Evolutionary conservation across 30 jellyfish, hydroid and myxozoan genomes (phyloP).

Genomic region (Catostylus mosaicus): DNA sequence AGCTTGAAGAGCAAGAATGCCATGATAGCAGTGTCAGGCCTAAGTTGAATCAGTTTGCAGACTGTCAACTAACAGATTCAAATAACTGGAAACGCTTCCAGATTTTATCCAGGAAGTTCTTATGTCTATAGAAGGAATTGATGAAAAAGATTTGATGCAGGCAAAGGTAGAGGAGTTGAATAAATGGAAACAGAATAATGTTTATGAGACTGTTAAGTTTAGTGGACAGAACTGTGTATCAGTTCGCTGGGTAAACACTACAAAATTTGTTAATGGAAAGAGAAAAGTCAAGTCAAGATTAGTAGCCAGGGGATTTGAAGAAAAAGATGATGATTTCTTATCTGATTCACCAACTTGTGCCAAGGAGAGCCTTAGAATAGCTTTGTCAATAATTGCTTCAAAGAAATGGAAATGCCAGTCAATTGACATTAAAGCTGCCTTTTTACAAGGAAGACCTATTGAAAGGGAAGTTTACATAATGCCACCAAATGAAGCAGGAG

Average conservation of each 20-base stretch:
- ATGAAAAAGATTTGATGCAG: conserved; percentile 3
- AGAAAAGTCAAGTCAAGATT: conserved; percentile 30
- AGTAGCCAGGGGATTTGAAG: conserved; percentile 67
- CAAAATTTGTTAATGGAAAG: conserved; percentile 1
- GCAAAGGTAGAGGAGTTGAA: conserved; percentile 47
- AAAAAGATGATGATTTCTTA: background rate
- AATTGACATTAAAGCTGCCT: background rate
- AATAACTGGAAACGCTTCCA: conserved; percentile 27
- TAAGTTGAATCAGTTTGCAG: conserved; percentile 9
- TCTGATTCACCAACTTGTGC: background rate
- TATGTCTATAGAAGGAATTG: conserved; percentile 1
- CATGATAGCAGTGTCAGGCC: conserved; percentile 15
- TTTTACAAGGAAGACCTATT: background rate
- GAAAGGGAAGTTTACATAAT: background rate
- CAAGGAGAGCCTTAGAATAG: background rate
- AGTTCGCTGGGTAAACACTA: conserved; percentile 54
- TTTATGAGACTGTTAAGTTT: conserved; percentile 20
- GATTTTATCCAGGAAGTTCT: conserved; percentile 1
- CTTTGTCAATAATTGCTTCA: background rate
- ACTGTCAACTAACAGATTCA: background rate
- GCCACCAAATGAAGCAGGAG: background rate
- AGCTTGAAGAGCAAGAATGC: background rate
- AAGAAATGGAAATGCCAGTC: background rate
- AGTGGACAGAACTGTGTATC: conserved; percentile 21
- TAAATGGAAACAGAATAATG: conserved; percentile 54